Evolutionary conservation across 2,888 invertebrate species (phyloP).

Genomic region (Melipona bicolor): DNA sequence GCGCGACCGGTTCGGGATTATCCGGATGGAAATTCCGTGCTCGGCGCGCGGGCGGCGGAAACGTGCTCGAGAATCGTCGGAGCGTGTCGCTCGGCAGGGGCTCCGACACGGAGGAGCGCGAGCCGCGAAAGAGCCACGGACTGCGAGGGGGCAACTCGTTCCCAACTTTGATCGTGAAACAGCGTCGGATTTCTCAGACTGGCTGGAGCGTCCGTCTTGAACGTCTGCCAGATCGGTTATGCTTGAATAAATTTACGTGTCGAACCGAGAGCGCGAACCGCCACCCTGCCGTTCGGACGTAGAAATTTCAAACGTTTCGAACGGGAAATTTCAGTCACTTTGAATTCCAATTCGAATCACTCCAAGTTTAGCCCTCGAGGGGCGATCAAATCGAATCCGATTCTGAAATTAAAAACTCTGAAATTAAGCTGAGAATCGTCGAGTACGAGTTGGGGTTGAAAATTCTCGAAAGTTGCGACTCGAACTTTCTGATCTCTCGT

Average conservation of each 20-base stretch:
- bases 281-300: neutral
- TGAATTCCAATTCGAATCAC: no score
- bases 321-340: no score
- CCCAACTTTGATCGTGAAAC: slow-evolving; percentile 82
- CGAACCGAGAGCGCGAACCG: slow-evolving; percentile 75
- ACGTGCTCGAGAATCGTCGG: slow-evolving; percentile 57
- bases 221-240: slow-evolving; percentile 83
- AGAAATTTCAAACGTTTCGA: no score
- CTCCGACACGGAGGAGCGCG: slow-evolving; percentile 51
- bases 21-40: slow-evolving; percentile 65
- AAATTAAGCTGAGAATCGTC: no score
- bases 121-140: slow-evolving; percentile 66
- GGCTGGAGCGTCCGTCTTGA: slow-evolving; percentile 78
- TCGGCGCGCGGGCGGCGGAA: slow-evolving; percentile 48
- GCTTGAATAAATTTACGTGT: slow-evolving; percentile 82
- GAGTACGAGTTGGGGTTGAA: no score
- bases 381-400: no score
- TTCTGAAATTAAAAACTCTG: no score
- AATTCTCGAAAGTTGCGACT: no score
- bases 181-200: slow-evolving; percentile 65
- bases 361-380: no score
- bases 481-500: no score
- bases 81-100: slow-evolving; percentile 51
- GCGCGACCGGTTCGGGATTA: slow-evolving; percentile 51
- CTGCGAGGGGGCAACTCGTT: slow-evolving; percentile 76